Base-by-base conservation (phyloP, 1,140 invertebrate species). In the Drosophila ambigua region DNA sequence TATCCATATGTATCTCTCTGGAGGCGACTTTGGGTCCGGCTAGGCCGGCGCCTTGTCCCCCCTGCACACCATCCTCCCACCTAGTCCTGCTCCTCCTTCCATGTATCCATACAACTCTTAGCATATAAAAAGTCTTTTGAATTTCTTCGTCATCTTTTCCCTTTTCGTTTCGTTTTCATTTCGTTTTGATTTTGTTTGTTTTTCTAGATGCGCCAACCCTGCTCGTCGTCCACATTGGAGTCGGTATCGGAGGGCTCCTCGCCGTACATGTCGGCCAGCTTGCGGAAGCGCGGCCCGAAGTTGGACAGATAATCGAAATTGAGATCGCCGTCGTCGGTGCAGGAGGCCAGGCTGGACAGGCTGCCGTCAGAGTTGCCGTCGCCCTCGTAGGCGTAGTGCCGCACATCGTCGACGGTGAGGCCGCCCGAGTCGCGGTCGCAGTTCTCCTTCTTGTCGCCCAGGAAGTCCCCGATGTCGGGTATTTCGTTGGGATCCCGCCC, bases 251-350 rank as follows among this genome's bases (percentile, higher is more conserved):
- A 96, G 13, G 97, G 96, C 71, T 97, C 96, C 85, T 97, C 96
- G 13, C 97, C 97, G 92, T 99, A 99, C 97, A 99, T 99, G 88
- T 99, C 97, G 7, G 98, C 98, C 57, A 99, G 93, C 90, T 99
- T 99, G 75, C 97, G 95, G 94, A 99, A 99, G 61, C 98, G 94
- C 39, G 98, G 98, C 35, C 98, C 98, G 93, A 99, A 99, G 87
- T 97, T 97, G 28, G 98, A 98, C 75, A 99, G 93, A 93, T 99
- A 98, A 92, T 99, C 98, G 93, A 99, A 99, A 91, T 99, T 98
- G 73, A 99, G 94, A 93, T 98, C 98, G 53, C 97, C 97, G 85
- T 98, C 97, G 90, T 98, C 98, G 57, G 97, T 98, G 89, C 96
- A 97, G 66, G 97, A 98, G 62, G 97, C 97, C 49, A 99, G 93